These are phyloP conservation scores for Sepiola atlantica DNA, from an alignment of 2,888 invertebrate species.

Conservation along the genomic window DNA sequence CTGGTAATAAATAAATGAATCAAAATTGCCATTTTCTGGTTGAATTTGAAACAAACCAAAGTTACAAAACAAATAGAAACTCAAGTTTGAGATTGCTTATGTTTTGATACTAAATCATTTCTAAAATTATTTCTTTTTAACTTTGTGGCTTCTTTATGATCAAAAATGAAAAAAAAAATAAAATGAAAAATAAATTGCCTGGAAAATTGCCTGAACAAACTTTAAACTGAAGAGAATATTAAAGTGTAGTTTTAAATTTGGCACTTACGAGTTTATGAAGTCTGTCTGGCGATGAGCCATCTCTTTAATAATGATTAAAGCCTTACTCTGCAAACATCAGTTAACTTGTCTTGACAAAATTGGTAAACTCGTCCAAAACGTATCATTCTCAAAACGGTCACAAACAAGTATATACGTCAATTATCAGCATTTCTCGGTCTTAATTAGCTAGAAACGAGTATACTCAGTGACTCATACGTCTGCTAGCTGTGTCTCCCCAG, in stretches of 20 bases:
- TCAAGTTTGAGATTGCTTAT: background rate
- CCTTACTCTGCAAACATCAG: no score
- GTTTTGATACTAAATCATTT: background rate
- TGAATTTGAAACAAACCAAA: background rate
- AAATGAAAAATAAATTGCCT: background rate
- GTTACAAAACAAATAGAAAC: background rate
- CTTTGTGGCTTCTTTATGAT: background rate
- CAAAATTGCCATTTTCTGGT: background rate
- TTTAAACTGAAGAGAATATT: background rate
- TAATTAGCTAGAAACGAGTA: no score
- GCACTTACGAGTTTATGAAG: background rate
- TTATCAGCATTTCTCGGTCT: no score
- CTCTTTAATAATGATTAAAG: no score
- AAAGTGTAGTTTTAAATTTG: background rate
- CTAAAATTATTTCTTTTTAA: background rate
- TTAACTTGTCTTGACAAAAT: no score
- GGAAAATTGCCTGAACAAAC: background rate
- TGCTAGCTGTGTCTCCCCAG: no score
- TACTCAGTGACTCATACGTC: no score
- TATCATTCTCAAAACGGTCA: no score
- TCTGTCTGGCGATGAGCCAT: no score
- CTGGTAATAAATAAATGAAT: no score
- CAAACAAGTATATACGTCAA: no score
- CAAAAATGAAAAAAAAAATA: background rate
- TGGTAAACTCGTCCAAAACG: no score